Evolutionary conservation across 2,888 invertebrate genomes (phyloP), one percentile per base, ranked within the genome.

Genomic region (Phengaris alcon): DNA sequence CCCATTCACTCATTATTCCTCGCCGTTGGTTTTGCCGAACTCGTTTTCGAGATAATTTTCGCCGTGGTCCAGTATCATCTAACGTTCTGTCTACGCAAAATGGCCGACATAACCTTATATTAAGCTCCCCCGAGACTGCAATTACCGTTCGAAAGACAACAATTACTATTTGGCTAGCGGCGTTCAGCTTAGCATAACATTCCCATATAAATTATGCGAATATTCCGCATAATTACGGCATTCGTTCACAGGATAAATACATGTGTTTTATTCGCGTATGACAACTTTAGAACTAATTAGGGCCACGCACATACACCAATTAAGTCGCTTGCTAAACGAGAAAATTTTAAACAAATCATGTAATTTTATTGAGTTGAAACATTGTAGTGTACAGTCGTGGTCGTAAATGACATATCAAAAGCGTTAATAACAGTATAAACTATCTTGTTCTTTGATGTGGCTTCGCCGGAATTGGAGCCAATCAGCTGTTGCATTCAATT

Each of bases 41-140:
- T 90, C 91, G 87, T 92, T 90, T 85, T 87, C 82, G 84, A 86
- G 88, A 91, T 91, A 91, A 93, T 91, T 91, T 90, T 85, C 89
- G 88, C 88, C 89, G 88, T 86, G 86, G 91, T 89, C 92, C 91
- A 87, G 90, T 83, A 85, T 86, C 87, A 87, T 84, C 87, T 86
- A 88, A 88, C 85, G 85, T 85, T 1, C 48, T 48, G 84, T 86
- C 83, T 88, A 84, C 86, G 82, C 88, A 87, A 86, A 88, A 82
- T 83, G 85, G 82, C 79, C 77, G 84, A 85, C 87, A 86, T 88
- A 86, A 89, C 90, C 90, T 88, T 87, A 88, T 89, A 92, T 92
- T 92, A 92, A 92, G 90, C 86, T 88, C 87, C 91, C 91, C 90
- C 91, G 84, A 89, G 90, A 90, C 88, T 87, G 89, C 90, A 92